phyloP scores from a whole-genome alignment of 2,113 vertebrate species.

The Hassar affinis region DNA sequence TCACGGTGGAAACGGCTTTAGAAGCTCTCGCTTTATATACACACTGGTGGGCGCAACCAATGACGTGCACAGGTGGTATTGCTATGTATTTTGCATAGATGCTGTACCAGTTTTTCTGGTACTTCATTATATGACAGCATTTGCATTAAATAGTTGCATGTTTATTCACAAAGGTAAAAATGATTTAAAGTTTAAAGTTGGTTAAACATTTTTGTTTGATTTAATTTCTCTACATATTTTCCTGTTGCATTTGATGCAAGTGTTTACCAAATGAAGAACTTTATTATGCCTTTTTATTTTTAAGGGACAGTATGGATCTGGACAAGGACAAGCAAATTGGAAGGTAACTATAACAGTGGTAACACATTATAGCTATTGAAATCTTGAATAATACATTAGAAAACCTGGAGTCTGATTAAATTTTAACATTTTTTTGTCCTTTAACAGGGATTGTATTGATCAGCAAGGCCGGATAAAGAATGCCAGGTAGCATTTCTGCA shows the following conservation, averaged over 20 bases:
- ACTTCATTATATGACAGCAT: no score
- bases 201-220: background rate
- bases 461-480: slow-evolving; percentile 97
- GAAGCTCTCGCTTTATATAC: no score
- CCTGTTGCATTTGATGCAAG: background rate
- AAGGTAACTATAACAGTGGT: slow-evolving; percentile 72
- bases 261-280: background rate
- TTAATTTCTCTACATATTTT: background rate
- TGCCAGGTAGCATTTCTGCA: slow-evolving; percentile 79
- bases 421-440: slow-evolving; percentile 44
- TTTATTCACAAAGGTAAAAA: background rate
- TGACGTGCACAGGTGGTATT: no score
- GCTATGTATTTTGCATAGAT: no score
- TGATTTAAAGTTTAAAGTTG: background rate
- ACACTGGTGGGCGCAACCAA: no score
- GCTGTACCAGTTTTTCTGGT: no score
- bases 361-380: background rate
- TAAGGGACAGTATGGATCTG: slow-evolving; percentile 90
- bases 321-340: slow-evolving; percentile 94
- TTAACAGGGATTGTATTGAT: slow-evolving; percentile 78
- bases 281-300: slow-evolving; percentile 50
- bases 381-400: background rate
- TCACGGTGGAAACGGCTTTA: no score
- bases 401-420: background rate
- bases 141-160: background rate